Evolutionary conservation across 2,888 invertebrate species (phyloP).

Genomic region (Herminia tarsipennalis): DNA sequence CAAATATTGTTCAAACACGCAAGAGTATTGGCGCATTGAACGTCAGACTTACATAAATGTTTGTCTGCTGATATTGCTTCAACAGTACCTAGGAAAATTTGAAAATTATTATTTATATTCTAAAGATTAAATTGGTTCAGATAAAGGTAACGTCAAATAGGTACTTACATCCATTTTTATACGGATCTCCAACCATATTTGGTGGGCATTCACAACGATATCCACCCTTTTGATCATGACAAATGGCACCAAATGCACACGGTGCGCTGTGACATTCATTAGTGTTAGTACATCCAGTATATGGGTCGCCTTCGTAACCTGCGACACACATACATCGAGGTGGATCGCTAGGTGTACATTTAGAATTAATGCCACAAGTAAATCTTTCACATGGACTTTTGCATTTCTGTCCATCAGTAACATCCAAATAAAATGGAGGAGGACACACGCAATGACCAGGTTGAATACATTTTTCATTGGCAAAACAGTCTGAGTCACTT

Average conservation of each 20-base stretch:
- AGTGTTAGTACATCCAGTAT: slow-evolving; percentile 93
- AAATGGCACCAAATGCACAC: slow-evolving; percentile 95
- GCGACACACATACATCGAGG: slow-evolving; percentile 95
- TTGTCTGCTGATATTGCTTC: slow-evolving; percentile 83
- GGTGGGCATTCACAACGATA: slow-evolving; percentile 94
- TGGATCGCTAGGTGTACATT: slow-evolving; percentile 95
- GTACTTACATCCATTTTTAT: slow-evolving; percentile 91
- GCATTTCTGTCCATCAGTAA: slow-evolving; percentile 93
- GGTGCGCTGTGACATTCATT: slow-evolving; percentile 94
- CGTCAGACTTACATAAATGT: slow-evolving; percentile 89
- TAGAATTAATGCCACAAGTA: slow-evolving; percentile 95
- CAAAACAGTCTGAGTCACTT: slow-evolving; percentile 92
- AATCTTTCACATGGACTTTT: slow-evolving; percentile 97
- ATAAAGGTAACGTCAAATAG: too few species aligned
- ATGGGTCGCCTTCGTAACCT: slow-evolving; percentile 94
- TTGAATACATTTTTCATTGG: slow-evolving; percentile 96
- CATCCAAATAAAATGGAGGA: slow-evolving; percentile 95
- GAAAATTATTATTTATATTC: neutral
- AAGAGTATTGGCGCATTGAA: slow-evolving; percentile 92
- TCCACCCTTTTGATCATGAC: slow-evolving; percentile 94
- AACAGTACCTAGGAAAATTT: slow-evolving; percentile 55
- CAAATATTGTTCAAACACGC: slow-evolving; percentile 92
- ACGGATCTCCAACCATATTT: slow-evolving; percentile 94
- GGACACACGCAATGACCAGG: slow-evolving; percentile 97
- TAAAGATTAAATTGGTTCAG: too few species aligned